These are phyloP conservation scores for Eulacestoma nigropectus DNA, from an alignment of 2,113 vertebrate species.

Conservation along the genomic window DNA sequence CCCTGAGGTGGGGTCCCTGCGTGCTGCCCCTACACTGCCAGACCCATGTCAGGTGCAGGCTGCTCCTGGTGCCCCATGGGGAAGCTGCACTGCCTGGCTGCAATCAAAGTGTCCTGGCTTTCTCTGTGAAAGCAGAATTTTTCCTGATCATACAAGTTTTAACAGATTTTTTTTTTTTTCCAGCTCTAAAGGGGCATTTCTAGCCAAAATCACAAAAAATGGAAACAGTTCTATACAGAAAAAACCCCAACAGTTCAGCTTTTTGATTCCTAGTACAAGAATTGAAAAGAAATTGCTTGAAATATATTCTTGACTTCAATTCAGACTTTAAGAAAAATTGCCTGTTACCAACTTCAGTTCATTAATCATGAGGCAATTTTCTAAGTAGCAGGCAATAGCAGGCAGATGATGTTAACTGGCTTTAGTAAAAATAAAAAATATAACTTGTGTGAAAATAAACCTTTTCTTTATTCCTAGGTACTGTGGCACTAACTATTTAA, in stretches of 20 bases:
- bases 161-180: background rate
- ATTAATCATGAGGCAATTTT: background rate
- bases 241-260: rapidly evolving
- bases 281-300: background rate
- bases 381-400: background rate
- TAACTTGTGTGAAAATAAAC: background rate
- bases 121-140: background rate
- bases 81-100: background rate
- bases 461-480: background rate
- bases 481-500: rapidly evolving
- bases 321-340: background rate
- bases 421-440: background rate
- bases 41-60: too few relatives aligned
- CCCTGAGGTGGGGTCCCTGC: rapidly evolving
- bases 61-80: rapidly evolving
- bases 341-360: background rate
- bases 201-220: background rate
- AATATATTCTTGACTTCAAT: background rate
- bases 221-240: background rate
- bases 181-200: background rate
- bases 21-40: background rate
- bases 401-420: background rate
- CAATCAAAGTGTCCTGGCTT: rapidly evolving
- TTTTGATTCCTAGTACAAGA: background rate
- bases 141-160: background rate